Conservation (phyloP, 2,797 vertebrate genomes). For the Brotula barbata region DNA sequence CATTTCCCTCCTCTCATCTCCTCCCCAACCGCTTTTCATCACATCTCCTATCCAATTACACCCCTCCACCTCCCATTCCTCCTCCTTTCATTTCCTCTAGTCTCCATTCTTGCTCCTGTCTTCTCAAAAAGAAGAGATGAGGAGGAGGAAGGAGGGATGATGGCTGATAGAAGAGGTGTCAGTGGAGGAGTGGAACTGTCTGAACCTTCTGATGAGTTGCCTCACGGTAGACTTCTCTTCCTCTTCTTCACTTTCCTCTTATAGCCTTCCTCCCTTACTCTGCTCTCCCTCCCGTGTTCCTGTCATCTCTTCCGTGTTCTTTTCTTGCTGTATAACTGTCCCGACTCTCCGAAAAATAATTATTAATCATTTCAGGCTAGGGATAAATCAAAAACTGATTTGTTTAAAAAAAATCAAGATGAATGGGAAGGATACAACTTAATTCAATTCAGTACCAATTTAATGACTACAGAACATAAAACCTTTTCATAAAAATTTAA, state of each 20-base stretch:
- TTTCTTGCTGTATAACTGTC: neutral
- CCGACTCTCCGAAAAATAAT: too few species aligned
- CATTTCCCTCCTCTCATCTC: neutral
- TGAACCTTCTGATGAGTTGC: constrained; percentile 69
- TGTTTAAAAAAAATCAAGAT: too few species aligned
- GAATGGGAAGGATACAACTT: too few species aligned
- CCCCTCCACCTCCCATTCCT: too few species aligned
- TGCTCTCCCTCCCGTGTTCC: constrained; percentile 4
- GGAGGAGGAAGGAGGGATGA: constrained; percentile 38
- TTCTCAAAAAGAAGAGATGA: constrained; percentile 26
- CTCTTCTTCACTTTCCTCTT: constrained; percentile 24
- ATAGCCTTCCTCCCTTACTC: constrained; percentile 21
- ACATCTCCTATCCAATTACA: too few species aligned
- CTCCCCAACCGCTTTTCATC: neutral
- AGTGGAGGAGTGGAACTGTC: constrained; percentile 28
- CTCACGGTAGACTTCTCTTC: constrained; percentile 40
- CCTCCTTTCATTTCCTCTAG: constrained; percentile 2
- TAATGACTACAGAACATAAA: too few species aligned
- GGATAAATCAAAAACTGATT: too few species aligned
- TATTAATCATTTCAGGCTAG: too few species aligned
- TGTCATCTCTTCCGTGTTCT: constrained; percentile 2
- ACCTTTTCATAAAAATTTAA: too few species aligned
- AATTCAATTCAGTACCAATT: too few species aligned
- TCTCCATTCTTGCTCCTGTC: constrained; percentile 27
- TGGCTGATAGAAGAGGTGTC: constrained; percentile 39